These are phyloP conservation scores for Agrypnia vestita DNA, from an alignment of 1,140 invertebrate genomes.

Conservation along the genomic window DNA sequence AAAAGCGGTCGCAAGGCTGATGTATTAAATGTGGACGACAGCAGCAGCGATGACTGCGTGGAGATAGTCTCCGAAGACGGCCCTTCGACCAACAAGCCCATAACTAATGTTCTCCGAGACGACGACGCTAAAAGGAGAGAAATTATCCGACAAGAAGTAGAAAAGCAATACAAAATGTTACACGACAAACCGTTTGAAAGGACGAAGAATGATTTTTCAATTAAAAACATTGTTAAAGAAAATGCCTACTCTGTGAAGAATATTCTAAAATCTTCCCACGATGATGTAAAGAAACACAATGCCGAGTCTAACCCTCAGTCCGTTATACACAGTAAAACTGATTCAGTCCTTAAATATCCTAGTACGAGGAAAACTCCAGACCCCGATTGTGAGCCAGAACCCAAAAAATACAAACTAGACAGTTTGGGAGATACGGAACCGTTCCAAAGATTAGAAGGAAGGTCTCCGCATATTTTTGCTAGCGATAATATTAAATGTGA, in stretches of 20 bases:
- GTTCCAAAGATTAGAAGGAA: not conserved
- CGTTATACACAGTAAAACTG: conserved; percentile 25
- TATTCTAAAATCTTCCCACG: conserved; percentile 42
- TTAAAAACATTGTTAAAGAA: conserved; percentile 30
- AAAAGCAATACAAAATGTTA: conserved; percentile 31
- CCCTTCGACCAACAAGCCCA: conserved; percentile 17
- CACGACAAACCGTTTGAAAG: conserved; percentile 1
- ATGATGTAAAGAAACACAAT: conserved; percentile 16
- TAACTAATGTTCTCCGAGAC: conserved; percentile 5
- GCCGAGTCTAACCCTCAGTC: not conserved
- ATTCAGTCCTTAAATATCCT: conserved; percentile 23
- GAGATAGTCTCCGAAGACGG: conserved; percentile 52
- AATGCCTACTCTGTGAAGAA: conserved; percentile 35
- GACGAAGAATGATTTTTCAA: conserved; percentile 19
- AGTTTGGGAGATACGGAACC: conserved; percentile 22
- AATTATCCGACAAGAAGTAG: conserved; percentile 44
- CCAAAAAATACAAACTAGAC: conserved; percentile 40
- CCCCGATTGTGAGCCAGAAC: conserved; percentile 12
- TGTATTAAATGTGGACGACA: conserved; percentile 53
- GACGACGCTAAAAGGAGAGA: conserved; percentile 41
- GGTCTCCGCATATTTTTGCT: not conserved
- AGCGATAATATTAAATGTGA: conserved; percentile 33
- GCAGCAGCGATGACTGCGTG: conserved; percentile 59
- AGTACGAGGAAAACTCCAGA: conserved; percentile 2
- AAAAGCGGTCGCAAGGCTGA: not conserved